Percentiles rank a stretch among this genome's conserved stretches.
These are phyloP conservation scores for Graptemys geographica DNA, from an alignment of 2,797 vertebrate species.

Conservation along the genomic window DNA sequence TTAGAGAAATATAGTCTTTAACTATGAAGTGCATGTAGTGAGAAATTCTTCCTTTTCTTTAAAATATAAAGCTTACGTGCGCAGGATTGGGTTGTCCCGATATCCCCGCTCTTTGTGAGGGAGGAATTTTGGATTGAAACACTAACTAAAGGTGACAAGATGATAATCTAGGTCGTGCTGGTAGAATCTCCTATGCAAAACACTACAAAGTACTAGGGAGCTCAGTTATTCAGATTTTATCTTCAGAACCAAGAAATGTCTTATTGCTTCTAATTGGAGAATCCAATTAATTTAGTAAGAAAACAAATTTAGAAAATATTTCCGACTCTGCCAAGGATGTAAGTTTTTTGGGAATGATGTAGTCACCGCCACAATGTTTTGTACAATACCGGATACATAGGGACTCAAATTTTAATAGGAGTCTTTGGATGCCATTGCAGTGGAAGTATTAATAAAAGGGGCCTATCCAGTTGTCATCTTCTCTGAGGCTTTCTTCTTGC, in stretches of 20 bases:
- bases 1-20: neutral
- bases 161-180: too few relatives aligned
- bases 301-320: conserved; percentile 15
- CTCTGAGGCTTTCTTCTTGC: neutral
- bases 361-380: neutral
- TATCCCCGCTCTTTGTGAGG: neutral
- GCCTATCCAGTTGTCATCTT: neutral
- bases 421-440: neutral
- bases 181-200: neutral
- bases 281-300: conserved; percentile 27
- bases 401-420: conserved; percentile 18
- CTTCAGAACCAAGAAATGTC: neutral
- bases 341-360: neutral
- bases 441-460: neutral
- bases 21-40: neutral
- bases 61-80: neutral
- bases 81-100: neutral
- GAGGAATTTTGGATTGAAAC: neutral
- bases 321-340: neutral
- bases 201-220: neutral
- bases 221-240: conserved; percentile 6
- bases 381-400: neutral
- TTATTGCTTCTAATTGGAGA: conserved; percentile 30
- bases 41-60: neutral
- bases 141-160: neutral